Conservation (phyloP, 2,113 vertebrate genomes). For the Megaceryle torquata region DNA sequence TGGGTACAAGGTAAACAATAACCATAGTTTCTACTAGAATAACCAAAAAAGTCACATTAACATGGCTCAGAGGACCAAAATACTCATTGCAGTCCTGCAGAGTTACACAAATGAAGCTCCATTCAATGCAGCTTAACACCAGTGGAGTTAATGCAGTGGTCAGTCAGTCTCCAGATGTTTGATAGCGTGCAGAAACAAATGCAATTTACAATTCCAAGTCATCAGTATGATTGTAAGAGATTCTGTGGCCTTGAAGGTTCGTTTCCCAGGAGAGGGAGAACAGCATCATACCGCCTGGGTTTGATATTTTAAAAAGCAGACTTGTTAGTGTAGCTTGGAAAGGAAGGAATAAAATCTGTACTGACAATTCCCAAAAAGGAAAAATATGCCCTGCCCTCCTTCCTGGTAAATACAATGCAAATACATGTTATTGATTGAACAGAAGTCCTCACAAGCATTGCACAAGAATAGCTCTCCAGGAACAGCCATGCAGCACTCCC, state of each 20-base stretch:
- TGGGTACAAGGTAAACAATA: neutral
- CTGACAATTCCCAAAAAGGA: neutral
- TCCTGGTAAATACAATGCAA: neutral
- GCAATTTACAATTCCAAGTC: neutral
- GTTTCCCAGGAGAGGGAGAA: neutral
- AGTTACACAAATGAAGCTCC: neutral
- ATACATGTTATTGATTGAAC: neutral
- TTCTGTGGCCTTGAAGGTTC: neutral
- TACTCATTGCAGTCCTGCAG: neutral
- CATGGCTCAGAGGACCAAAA: neutral
- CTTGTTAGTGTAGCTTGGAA: neutral
- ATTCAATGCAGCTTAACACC: neutral
- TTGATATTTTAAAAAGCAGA: neutral
- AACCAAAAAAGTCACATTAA: neutral
- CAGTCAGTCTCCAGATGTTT: neutral
- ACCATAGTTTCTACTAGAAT: neutral
- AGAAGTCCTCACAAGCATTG: neutral
- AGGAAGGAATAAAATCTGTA: neutral
- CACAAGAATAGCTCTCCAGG: neutral
- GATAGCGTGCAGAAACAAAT: neutral
- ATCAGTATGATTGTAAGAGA: neutral
- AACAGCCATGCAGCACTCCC: neutral
- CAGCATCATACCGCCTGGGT: neutral
- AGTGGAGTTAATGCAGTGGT: neutral
- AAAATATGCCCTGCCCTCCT: neutral